These are phyloP conservation scores for Ligdia adustata DNA, from an alignment of 2,888 invertebrate species.

Conservation along the genomic window DNA sequence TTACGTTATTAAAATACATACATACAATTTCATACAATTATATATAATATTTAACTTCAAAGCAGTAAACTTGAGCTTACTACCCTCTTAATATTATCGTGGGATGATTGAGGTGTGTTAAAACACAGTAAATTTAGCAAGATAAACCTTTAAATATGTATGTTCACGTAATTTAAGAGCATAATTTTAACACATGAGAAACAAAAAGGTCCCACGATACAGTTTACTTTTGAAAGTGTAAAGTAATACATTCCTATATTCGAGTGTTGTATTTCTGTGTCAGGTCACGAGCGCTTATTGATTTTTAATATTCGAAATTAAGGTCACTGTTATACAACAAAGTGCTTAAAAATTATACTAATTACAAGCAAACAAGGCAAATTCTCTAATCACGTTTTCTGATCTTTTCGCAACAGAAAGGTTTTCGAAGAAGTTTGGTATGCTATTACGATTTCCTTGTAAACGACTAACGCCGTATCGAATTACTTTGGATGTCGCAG, in stretches of 20 bases:
- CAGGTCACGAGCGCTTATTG: constrained; percentile 19
- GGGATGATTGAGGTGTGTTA: constrained; percentile 26
- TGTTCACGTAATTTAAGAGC: constrained; percentile 23
- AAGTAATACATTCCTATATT: constrained; percentile 17
- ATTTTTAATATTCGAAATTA: constrained; percentile 8
- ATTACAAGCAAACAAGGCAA: too few relatives aligned
- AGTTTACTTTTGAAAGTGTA: constrained; percentile 31
- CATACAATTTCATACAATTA: too few relatives aligned
- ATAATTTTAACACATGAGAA: constrained; percentile 30
- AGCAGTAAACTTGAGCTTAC: constrained; percentile 5
- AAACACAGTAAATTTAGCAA: constrained; percentile 21
- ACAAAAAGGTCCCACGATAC: constrained; percentile 36
- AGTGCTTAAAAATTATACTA: neutral
- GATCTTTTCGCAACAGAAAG: too few relatives aligned
- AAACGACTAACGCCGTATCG: too few relatives aligned
- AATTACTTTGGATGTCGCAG: too few relatives aligned
- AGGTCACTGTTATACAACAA: constrained; percentile 6
- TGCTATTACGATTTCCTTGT: too few relatives aligned
- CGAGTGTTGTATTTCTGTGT: constrained; percentile 25
- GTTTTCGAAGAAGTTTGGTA: too few relatives aligned
- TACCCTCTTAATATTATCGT: constrained; percentile 7
- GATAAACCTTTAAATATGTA: constrained; percentile 2
- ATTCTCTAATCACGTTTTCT: too few relatives aligned
- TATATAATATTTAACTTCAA: neutral
- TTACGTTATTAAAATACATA: too few relatives aligned